Conservation (phyloP, 1,140 invertebrate genomes). For the Drosophila simulans region DNA sequence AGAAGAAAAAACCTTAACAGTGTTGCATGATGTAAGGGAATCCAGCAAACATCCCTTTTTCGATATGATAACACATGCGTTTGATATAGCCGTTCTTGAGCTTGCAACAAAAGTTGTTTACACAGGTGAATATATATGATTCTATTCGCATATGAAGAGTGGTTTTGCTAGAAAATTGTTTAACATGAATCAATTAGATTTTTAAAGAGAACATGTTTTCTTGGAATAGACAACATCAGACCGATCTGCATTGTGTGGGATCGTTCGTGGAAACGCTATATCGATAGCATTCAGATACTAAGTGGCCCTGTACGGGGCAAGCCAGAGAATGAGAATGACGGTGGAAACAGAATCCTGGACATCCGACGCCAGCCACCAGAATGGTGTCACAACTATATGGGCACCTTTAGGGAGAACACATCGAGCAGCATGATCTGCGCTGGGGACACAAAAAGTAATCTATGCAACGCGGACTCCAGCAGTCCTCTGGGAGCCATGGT, state of each 20-base stretch:
- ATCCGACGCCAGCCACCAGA: neutral
- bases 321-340: neutral
- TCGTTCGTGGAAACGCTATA: neutral
- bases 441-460: neutral
- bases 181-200: neutral
- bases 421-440: neutral
- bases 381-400: neutral
- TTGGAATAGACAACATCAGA: neutral
- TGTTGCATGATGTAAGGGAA: neutral
- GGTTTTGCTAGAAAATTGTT: neutral
- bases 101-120: neutral
- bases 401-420: neutral
- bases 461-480: slow-evolving; percentile 5
- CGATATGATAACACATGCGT: neutral
- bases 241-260: slow-evolving; percentile 12
- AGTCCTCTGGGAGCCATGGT: neutral
- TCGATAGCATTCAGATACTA: neutral
- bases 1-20: no score
- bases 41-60: neutral
- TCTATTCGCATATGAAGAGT: no score
- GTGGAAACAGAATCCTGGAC: neutral
- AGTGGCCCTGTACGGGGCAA: neutral
- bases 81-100: slow-evolving; percentile 6
- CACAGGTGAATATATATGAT: slow-evolving; percentile 1
- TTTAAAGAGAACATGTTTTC: neutral